Percentiles rank a stretch among this genome's conserved stretches.
Evolutionary conservation across 2,797 vertebrate genomes (phyloP).

Genomic region (Mus caroli): DNA sequence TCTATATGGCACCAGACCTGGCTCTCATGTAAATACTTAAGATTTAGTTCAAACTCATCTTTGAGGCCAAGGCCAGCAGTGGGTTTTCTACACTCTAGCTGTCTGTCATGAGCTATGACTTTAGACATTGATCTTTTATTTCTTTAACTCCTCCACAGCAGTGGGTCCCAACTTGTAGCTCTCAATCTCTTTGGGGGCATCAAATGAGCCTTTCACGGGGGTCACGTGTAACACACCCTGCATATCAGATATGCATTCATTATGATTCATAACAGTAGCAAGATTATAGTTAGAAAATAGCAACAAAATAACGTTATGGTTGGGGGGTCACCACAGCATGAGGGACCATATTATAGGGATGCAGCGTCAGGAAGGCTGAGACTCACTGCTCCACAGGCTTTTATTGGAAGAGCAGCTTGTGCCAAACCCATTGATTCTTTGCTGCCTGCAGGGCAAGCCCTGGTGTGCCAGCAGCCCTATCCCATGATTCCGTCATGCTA

Average conservation of each 20-base stretch:
- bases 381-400: neutral
- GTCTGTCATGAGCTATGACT: neutral
- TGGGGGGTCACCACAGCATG: neutral
- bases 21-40: neutral
- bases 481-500: fast-evolving
- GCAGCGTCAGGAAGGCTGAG: neutral
- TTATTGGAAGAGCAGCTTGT: neutral
- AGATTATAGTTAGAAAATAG: neutral
- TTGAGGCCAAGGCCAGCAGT: neutral
- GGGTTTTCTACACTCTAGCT: neutral
- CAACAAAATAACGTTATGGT: neutral
- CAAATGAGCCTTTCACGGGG: neutral
- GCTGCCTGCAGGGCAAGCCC: neutral
- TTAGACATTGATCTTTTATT: neutral
- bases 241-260: neutral
- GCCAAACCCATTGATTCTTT: neutral
- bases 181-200: neutral
- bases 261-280: neutral
- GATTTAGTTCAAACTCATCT: neutral
- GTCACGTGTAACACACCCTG: neutral
- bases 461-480: neutral
- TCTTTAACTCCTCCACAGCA: neutral
- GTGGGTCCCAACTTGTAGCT: neutral
- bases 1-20: neutral
- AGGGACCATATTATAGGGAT: neutral